Evolutionary conservation across 37 sponge, comb jelly and placozoan species (phyloP).

Genomic region (Halichondria panicea): DNA sequence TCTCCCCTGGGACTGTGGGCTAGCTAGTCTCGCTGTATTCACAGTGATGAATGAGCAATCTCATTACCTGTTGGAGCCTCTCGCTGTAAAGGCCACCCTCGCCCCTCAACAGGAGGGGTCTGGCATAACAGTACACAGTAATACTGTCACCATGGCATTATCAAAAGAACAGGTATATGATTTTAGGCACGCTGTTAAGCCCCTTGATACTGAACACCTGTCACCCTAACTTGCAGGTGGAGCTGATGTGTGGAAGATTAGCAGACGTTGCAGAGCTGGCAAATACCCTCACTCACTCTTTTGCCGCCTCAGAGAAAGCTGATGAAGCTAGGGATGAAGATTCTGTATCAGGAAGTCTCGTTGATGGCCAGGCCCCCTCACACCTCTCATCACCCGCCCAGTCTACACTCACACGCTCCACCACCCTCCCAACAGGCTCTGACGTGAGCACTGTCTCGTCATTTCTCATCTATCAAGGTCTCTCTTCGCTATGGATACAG

Average conservation of each 20-base stretch:
- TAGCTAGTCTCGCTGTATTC: constrained; percentile 5
- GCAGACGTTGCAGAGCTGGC: too few relatives aligned
- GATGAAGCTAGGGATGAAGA: constrained; percentile 1
- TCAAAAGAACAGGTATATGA: constrained; percentile 32
- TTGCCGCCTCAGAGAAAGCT: not conserved
- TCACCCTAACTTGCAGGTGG: too few relatives aligned
- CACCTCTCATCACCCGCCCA: constrained; percentile 9
- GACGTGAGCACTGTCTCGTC: constrained; percentile 23
- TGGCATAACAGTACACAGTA: constrained; percentile 30
- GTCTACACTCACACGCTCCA: constrained; percentile 5
- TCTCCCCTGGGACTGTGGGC: constrained; percentile 60
- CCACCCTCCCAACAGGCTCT: constrained; percentile 28
- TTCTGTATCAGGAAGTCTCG: constrained; percentile 20
- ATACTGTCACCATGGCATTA: constrained; percentile 16
- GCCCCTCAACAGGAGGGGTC: constrained; percentile 49
- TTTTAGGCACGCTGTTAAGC: not conserved
- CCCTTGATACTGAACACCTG: not conserved
- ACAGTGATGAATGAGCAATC: constrained; percentile 5
- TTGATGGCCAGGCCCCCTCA: too few relatives aligned
- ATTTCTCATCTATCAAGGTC: constrained; percentile 3
- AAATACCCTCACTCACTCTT: too few relatives aligned
- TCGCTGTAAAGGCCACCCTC: constrained; percentile 39
- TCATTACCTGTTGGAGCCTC: constrained; percentile 40
- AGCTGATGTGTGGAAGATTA: too few relatives aligned
- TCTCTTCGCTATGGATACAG: constrained; percentile 57